Conservation (phyloP, 1,140 invertebrate genomes). For the Drosophila gunungcola region DNA sequence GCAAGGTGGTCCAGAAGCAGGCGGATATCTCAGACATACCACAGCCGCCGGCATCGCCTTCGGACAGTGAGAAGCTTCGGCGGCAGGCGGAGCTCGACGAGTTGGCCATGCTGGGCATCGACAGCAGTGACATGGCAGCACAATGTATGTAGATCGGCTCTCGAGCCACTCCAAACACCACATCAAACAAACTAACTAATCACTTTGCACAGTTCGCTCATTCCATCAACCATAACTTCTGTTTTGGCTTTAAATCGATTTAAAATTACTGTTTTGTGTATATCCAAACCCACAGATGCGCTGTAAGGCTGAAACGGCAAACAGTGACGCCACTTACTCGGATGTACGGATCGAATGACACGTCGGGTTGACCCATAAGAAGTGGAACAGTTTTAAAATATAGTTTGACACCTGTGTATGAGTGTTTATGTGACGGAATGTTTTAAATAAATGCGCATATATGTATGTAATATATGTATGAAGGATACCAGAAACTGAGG, state of each 20-base stretch:
- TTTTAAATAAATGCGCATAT: constrained; percentile 80
- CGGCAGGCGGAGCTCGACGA: constrained; percentile 87
- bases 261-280: constrained; percentile 3
- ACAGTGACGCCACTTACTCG: constrained; percentile 5
- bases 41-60: constrained; percentile 65
- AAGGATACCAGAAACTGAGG: constrained; percentile 12
- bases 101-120: constrained; percentile 89
- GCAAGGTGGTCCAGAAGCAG: constrained; percentile 14
- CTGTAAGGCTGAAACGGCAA: constrained; percentile 47
- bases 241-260: not conserved
- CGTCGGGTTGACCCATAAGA: constrained; percentile 9
- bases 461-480: constrained; percentile 79
- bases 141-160: constrained; percentile 84
- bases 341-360: constrained; percentile 11
- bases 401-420: constrained; percentile 32
- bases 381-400: constrained; percentile 49
- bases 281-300: constrained; percentile 58
- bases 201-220: not conserved
- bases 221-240: not conserved
- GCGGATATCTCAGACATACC: constrained; percentile 65
- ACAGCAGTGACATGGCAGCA: constrained; percentile 89
- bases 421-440: constrained; percentile 58
- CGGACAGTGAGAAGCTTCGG: constrained; percentile 77
- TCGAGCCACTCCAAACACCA: not conserved
- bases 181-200: too few species aligned